phyloP scores from a whole-genome alignment of 1,140 invertebrate species.

The Caenorhabditis briggsae region DNA sequence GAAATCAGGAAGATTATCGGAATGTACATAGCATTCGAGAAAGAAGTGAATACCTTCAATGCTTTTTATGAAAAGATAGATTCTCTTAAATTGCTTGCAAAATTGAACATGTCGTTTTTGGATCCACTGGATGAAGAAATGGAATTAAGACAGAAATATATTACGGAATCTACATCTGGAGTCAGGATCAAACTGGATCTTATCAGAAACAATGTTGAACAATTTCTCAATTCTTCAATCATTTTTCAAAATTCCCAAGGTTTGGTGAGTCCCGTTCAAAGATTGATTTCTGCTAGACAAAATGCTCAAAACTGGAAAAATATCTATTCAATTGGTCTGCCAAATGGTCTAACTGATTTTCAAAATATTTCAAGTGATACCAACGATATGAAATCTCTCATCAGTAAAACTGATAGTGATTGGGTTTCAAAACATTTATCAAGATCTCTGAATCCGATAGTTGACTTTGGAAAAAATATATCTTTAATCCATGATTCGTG shows the following conservation, averaged over 20 bases:
- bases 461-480: neutral
- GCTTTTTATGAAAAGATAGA: neutral
- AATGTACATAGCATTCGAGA: no score
- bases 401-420: neutral
- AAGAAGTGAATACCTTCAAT: neutral
- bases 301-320: no score
- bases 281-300: neutral
- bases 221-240: neutral
- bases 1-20: no score
- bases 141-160: neutral
- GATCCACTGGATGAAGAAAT: neutral
- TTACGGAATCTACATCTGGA: neutral
- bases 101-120: neutral
- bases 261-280: neutral
- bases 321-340: neutral
- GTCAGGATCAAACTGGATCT: neutral
- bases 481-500: neutral
- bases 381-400: neutral
- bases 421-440: neutral
- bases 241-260: neutral
- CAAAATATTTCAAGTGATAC: neutral
- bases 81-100: neutral
- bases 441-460: neutral
- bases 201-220: neutral
- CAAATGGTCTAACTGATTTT: neutral